These are phyloP conservation scores for Ceratina calcarata DNA, from an alignment of 1,140 invertebrate genomes.

Conservation along the genomic window DNA sequence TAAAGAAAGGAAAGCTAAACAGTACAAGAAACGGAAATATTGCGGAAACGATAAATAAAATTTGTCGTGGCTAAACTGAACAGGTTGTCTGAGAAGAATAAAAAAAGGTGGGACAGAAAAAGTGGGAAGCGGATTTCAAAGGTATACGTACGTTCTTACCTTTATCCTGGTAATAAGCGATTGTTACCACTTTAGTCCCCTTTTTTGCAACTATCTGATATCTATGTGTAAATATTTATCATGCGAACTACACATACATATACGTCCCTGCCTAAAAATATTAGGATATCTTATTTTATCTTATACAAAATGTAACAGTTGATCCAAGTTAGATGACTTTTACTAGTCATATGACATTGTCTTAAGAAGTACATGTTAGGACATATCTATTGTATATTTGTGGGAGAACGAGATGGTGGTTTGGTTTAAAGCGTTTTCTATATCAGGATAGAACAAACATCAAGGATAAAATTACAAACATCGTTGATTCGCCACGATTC, in stretches of 20 bases:
- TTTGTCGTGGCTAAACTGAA: not conserved
- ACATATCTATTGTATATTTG: too few species aligned
- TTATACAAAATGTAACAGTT: too few species aligned
- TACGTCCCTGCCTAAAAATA: too few species aligned
- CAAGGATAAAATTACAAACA: slow-evolving; percentile 69
- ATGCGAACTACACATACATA: slow-evolving; percentile 49
- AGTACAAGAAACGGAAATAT: not conserved
- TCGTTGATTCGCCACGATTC: slow-evolving; percentile 51
- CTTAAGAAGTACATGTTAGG: too few species aligned
- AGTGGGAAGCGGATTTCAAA: slow-evolving; percentile 39
- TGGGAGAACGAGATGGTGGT: slow-evolving; percentile 66
- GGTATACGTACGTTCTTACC: slow-evolving; percentile 17
- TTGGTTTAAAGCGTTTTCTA: slow-evolving; percentile 56
- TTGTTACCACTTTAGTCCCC: slow-evolving; percentile 27
- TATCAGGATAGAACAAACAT: slow-evolving; percentile 61
- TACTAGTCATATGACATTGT: too few species aligned
- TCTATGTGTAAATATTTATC: slow-evolving; percentile 53
- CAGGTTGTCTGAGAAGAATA: not conserved
- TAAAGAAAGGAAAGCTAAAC: not conserved
- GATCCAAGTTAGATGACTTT: too few species aligned
- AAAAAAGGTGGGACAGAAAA: slow-evolving; percentile 19
- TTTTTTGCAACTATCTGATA: not conserved
- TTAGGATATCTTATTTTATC: too few species aligned
- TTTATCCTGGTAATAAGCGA: slow-evolving; percentile 57
- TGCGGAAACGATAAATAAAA: slow-evolving; percentile 45